These are phyloP conservation scores for Adineta ricciae DNA, from an alignment of 2,888 invertebrate species.

Conservation along the genomic window DNA sequence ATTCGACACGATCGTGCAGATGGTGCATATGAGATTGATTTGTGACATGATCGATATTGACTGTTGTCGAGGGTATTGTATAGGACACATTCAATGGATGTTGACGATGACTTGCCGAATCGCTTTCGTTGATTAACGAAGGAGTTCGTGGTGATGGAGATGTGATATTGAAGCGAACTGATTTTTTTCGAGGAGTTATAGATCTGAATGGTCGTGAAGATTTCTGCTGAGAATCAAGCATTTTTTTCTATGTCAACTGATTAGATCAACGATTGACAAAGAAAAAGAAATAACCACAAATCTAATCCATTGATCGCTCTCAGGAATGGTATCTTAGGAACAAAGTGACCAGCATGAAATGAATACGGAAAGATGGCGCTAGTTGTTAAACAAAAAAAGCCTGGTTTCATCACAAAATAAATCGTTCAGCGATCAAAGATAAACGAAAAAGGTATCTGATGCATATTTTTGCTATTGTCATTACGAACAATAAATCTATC, in stretches of 20 bases:
- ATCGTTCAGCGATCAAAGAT: too few relatives aligned
- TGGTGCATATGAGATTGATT: constrained; percentile 9
- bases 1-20: constrained; percentile 8
- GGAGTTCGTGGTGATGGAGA: background rate
- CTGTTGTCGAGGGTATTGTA: background rate
- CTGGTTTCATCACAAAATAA: too few relatives aligned
- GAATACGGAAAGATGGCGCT: background rate
- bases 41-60: constrained; percentile 16
- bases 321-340: background rate
- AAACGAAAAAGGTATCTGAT: too few relatives aligned
- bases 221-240: background rate
- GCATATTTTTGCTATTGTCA: too few relatives aligned
- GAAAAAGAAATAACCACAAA: background rate
- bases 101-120: background rate
- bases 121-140: background rate
- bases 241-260: background rate
- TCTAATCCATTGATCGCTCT: background rate
- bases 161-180: constrained; percentile 7
- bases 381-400: background rate
- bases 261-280: background rate
- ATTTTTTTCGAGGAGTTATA: constrained; percentile 17
- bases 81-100: background rate
- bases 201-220: background rate
- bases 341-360: background rate
- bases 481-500: too few relatives aligned